Conservation (phyloP, 2,888 invertebrate species). For the Epirrhoe alternata region DNA sequence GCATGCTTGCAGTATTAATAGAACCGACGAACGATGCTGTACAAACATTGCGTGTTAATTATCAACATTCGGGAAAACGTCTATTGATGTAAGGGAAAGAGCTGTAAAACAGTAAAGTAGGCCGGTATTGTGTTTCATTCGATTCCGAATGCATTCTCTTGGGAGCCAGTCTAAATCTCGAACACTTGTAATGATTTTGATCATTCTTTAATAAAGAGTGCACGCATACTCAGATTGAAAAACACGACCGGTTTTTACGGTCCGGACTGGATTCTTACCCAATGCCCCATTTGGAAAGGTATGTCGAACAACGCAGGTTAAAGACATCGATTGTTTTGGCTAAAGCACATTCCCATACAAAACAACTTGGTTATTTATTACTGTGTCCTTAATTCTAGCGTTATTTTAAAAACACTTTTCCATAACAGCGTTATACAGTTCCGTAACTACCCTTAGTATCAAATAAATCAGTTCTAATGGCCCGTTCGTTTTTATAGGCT, state of each 20-base stretch:
- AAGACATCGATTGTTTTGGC: conserved; percentile 22
- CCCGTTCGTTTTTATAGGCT: conserved; percentile 25
- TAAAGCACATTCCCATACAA: conserved; percentile 24
- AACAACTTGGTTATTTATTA: conserved; percentile 16
- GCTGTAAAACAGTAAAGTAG: not conserved
- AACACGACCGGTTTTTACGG: conserved; percentile 16
- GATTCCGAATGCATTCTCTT: not conserved
- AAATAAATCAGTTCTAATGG: conserved; percentile 24
- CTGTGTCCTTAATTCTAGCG: not conserved
- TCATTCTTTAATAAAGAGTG: conserved; percentile 1
- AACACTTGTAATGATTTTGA: not conserved
- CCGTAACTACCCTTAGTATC: conserved; percentile 12
- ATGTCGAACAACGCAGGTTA: conserved; percentile 21
- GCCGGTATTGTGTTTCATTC: not conserved
- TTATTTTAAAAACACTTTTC: conserved; percentile 15
- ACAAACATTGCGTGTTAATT: conserved; percentile 26
- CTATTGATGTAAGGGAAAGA: not conserved
- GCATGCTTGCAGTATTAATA: conserved; percentile 41
- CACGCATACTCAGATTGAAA: conserved; percentile 20
- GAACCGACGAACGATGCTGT: conserved; percentile 31
- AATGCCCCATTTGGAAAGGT: conserved; percentile 27
- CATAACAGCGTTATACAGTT: conserved; percentile 15
- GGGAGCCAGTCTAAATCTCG: not conserved
- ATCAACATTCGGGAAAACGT: conserved; percentile 17
- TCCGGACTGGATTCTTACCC: conserved; percentile 20